Evolutionary conservation across 2,113 vertebrate genomes (phyloP).

Genomic region (Hemichromis elongatus): DNA sequence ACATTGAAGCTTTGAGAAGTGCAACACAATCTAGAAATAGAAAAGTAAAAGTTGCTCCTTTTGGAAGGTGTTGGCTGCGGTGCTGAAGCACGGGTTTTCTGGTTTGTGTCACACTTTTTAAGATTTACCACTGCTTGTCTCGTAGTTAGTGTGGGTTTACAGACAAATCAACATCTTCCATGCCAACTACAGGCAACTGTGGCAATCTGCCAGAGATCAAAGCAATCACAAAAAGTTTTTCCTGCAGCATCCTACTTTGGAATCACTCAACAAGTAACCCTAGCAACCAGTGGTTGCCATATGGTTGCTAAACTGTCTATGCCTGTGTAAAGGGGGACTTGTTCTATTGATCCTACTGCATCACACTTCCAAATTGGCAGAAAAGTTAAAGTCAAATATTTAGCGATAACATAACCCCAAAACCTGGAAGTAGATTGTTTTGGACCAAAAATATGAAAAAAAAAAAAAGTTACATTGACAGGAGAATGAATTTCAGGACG

Average conservation of each 20-base stretch:
- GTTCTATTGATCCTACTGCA: not conserved
- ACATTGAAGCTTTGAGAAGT: not conserved
- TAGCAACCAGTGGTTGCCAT: not conserved
- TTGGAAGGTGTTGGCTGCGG: not conserved
- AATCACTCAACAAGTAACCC: not conserved
- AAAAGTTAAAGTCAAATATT: not conserved
- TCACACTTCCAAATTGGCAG: not conserved
- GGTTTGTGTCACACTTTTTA: not conserved
- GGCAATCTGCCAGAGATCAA: not conserved
- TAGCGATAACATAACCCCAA: not conserved
- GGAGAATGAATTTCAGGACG: not conserved
- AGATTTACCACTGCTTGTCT: not conserved
- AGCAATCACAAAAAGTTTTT: not conserved
- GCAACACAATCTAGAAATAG: not conserved
- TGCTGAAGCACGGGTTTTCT: not conserved
- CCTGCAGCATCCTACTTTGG: not conserved
- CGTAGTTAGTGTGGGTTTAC: not conserved
- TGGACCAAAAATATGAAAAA: not conserved
- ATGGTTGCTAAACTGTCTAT: not conserved
- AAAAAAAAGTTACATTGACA: not conserved
- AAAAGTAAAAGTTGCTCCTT: not conserved
- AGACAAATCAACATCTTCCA: not conserved
- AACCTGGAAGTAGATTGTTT: not conserved
- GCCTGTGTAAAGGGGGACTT: not conserved
- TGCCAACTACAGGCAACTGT: not conserved